Conservation (phyloP, 2,113 vertebrate species). For the Notothenia coriiceps region DNA sequence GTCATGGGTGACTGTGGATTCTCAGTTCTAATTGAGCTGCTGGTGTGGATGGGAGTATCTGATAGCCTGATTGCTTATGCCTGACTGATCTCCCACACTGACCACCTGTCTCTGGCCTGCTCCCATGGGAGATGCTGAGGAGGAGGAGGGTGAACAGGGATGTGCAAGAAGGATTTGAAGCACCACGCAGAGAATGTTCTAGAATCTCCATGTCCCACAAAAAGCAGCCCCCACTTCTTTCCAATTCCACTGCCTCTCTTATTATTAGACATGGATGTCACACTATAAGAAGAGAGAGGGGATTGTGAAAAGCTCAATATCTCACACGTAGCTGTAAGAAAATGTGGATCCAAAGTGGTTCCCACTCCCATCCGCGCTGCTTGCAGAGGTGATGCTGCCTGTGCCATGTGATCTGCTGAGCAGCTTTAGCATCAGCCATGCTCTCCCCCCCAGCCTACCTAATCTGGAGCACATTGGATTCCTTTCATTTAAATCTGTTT, state of each 20-base stretch:
- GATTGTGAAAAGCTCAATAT: slow-evolving; percentile 35
- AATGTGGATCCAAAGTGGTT: slow-evolving; percentile 35
- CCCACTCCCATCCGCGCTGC: slow-evolving; percentile 33
- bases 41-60: slow-evolving; percentile 76
- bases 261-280: slow-evolving; percentile 36
- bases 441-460: slow-evolving; percentile 33
- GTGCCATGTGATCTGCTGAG: slow-evolving; percentile 61
- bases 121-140: slow-evolving; percentile 51
- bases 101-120: slow-evolving; percentile 78
- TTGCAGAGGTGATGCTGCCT: slow-evolving; percentile 52
- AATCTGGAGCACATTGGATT: slow-evolving; percentile 74
- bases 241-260: slow-evolving; percentile 16
- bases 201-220: slow-evolving; percentile 43
- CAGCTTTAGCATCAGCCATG: slow-evolving; percentile 53
- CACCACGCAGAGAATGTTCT: slow-evolving; percentile 55
- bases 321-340: slow-evolving; percentile 28
- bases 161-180: slow-evolving; percentile 54
- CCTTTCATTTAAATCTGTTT: slow-evolving; percentile 76
- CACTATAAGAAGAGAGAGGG: slow-evolving; percentile 20
- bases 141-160: slow-evolving; percentile 31
- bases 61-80: slow-evolving; percentile 80
- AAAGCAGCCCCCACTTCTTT: slow-evolving; percentile 2
- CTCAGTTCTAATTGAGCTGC: slow-evolving; percentile 69
- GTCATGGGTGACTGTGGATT: slow-evolving; percentile 70
- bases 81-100: slow-evolving; percentile 75